A percentile compares a stretch with the other conserved stretches of the same genome.
phyloP scores from a whole-genome alignment of 2,888 invertebrate species.

The Atrina japonica region DNA sequence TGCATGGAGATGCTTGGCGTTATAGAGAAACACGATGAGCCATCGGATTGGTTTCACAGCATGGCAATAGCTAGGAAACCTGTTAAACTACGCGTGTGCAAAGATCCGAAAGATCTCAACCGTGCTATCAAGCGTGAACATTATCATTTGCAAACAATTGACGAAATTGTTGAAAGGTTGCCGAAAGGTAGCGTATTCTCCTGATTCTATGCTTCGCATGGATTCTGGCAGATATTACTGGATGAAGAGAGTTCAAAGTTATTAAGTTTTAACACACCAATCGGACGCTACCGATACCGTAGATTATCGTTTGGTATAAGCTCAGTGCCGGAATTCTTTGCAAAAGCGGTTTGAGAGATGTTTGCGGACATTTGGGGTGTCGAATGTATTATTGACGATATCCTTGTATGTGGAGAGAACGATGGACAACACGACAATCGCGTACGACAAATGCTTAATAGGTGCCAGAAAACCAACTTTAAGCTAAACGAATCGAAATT shows the following conservation, averaged over 20 bases:
- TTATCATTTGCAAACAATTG: constrained; percentile 13
- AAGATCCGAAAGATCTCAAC: constrained; percentile 35
- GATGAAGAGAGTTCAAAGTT: constrained; percentile 31
- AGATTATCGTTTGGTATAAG: constrained; percentile 20
- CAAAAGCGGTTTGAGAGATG: too few species aligned
- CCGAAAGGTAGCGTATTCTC: constrained; percentile 29
- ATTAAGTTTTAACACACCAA: constrained; percentile 35
- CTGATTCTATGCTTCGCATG: constrained; percentile 31
- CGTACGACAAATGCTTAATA: constrained; percentile 20
- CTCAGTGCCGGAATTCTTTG: too few species aligned
- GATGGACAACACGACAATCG: constrained; percentile 17
- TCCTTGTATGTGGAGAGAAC: constrained; percentile 27
- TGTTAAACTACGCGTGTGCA: constrained; percentile 15
- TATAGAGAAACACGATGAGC: constrained; percentile 37
- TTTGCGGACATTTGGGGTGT: neutral
- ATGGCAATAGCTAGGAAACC: constrained; percentile 31
- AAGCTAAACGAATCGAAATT: constrained; percentile 27
- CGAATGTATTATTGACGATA: constrained; percentile 31
- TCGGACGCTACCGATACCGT: constrained; percentile 26
- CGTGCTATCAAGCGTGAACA: constrained; percentile 38
- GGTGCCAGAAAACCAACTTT: constrained; percentile 27
- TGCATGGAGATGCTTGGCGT: constrained; percentile 33
- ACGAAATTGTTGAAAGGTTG: constrained; percentile 17
- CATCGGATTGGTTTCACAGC: constrained; percentile 36
- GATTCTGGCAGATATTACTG: constrained; percentile 35